These are phyloP conservation scores for Nasonia giraulti DNA, from an alignment of 1,140 invertebrate species.

Conservation along the genomic window DNA sequence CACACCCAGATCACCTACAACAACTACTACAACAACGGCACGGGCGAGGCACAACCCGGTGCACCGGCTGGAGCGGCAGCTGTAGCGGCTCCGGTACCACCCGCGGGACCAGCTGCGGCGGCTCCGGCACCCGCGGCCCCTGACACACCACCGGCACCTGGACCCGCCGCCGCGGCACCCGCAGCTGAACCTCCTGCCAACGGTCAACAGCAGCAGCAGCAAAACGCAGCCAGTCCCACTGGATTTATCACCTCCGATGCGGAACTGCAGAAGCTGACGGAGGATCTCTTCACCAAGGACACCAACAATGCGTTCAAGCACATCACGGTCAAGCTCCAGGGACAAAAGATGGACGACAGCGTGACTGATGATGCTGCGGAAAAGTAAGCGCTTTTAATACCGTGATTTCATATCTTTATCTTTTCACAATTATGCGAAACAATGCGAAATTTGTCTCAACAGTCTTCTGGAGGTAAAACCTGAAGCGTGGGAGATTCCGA, in stretches of 20 bases:
- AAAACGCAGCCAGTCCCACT: constrained; percentile 60
- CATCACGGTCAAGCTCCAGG: constrained; percentile 71
- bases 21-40: constrained; percentile 71
- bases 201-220: constrained; percentile 40
- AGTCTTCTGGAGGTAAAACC: constrained; percentile 68
- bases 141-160: constrained; percentile 40
- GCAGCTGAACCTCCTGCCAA: constrained; percentile 45
- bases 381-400: constrained; percentile 63
- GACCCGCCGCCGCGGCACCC: constrained; percentile 29
- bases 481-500: constrained; percentile 70
- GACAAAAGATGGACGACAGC: constrained; percentile 69
- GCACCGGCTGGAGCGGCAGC: constrained; percentile 1
- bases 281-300: constrained; percentile 69
- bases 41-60: constrained; percentile 40
- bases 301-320: constrained; percentile 71
- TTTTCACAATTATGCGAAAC: neutral
- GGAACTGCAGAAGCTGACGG: constrained; percentile 69
- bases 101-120: constrained; percentile 52
- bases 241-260: constrained; percentile 67
- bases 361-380: constrained; percentile 68
- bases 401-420: neutral
- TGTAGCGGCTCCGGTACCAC: constrained; percentile 48
- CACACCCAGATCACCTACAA: constrained; percentile 71
- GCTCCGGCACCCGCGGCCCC: constrained; percentile 42
- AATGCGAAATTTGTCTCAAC: neutral